These are phyloP conservation scores for Zosterops pallidus DNA, from an alignment of 2,113 vertebrate genomes.

Conservation along the genomic window DNA sequence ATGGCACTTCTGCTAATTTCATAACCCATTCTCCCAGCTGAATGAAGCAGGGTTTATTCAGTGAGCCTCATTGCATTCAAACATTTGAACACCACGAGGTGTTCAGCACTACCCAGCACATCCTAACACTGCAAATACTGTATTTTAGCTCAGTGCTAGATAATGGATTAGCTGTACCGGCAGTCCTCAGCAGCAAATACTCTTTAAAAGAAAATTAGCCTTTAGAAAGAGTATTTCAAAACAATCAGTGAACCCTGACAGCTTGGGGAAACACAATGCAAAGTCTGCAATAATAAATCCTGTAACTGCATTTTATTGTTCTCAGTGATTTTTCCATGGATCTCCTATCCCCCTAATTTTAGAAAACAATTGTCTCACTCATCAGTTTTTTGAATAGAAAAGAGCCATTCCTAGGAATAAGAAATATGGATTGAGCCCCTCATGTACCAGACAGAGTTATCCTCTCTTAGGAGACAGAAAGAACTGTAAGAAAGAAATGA, in stretches of 20 bases:
- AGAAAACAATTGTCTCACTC: background rate
- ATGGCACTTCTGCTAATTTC: slow-evolving; percentile 33
- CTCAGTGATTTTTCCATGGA: background rate
- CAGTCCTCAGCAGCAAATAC: background rate
- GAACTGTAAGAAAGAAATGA: background rate
- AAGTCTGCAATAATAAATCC: background rate
- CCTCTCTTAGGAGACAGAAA: background rate
- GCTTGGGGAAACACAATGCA: background rate
- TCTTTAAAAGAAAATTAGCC: slow-evolving; percentile 12
- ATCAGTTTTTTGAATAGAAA: background rate
- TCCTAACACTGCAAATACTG: background rate
- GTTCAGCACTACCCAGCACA: background rate
- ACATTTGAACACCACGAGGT: background rate
- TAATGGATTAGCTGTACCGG: background rate
- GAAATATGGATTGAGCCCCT: background rate
- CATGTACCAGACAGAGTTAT: background rate
- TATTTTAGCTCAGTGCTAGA: background rate
- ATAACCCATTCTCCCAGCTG: background rate
- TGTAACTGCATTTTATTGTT: background rate
- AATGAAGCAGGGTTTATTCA: background rate
- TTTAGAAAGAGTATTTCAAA: slow-evolving; percentile 1
- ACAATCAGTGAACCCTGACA: background rate
- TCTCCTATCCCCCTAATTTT: background rate
- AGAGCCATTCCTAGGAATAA: background rate
- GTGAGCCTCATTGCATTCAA: background rate